Evolutionary conservation across 2,797 vertebrate species (phyloP).

Genomic region (Enteromius treurensis): DNA sequence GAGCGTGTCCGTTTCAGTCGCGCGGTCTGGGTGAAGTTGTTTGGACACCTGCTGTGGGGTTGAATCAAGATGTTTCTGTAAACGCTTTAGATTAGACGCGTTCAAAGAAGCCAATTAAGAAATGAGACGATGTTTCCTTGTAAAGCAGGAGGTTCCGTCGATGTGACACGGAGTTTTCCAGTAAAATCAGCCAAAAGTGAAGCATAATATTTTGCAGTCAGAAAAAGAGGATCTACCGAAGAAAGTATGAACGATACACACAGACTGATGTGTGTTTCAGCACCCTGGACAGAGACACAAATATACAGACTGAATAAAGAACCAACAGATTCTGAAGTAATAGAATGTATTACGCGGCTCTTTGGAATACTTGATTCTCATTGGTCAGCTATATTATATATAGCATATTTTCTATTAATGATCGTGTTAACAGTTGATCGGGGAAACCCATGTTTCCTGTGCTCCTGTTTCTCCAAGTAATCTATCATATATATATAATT

Average conservation of each 20-base stretch:
- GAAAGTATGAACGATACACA: neutral
- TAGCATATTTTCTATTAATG: neutral
- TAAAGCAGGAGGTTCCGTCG: neutral
- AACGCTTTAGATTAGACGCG: slow-evolving; percentile 2
- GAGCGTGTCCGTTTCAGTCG: neutral
- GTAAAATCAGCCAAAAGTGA: neutral
- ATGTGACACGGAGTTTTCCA: neutral
- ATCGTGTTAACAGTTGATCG: neutral
- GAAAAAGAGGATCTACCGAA: neutral
- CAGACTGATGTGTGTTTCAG: slow-evolving; percentile 66
- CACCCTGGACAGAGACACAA: slow-evolving; percentile 76
- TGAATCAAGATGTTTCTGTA: neutral
- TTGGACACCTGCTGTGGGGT: slow-evolving; percentile 26
- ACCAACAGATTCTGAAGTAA: neutral
- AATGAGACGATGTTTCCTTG: neutral
- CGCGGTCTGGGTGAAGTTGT: slow-evolving; percentile 33
- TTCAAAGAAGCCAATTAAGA: neutral
- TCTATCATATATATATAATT: neutral
- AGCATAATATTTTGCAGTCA: neutral
- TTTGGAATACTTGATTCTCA: neutral
- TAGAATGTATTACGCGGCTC: neutral
- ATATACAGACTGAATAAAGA: neutral
- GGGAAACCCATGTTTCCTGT: neutral
- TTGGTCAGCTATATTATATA: slow-evolving; percentile 4
- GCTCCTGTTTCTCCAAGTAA: neutral